A percentile compares a stretch with the other conserved stretches of the same genome.
Evolutionary conservation across 2,888 invertebrate genomes (phyloP).

Genomic region (Pristionchus exspectatus): DNA sequence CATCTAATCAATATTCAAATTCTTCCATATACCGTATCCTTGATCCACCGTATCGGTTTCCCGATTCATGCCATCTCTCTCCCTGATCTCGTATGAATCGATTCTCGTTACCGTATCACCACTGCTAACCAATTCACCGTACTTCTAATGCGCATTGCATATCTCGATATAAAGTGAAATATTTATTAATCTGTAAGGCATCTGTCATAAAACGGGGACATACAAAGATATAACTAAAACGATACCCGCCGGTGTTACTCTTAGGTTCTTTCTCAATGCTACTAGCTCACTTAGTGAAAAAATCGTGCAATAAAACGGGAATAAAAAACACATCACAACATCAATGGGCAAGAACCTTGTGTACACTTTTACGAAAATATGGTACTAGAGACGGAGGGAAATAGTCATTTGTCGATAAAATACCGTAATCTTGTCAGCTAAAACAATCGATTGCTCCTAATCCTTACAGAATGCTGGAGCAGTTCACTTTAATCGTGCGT

Average conservation of each 20-base stretch:
- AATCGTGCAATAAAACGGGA: not conserved
- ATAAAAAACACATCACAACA: not conserved
- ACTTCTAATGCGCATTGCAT: not conserved
- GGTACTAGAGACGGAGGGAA: not conserved
- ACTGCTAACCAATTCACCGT: not conserved
- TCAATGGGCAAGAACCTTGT: not conserved
- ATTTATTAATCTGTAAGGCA: slow-evolving; percentile 15
- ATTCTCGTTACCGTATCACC: too few species aligned
- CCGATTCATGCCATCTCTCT: too few species aligned
- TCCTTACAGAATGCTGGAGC: slow-evolving; percentile 43
- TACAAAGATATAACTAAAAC: not conserved
- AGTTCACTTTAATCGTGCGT: slow-evolving; percentile 32
- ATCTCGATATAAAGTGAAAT: not conserved
- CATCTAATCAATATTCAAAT: not conserved
- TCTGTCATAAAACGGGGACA: not conserved
- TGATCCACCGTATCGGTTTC: too few species aligned
- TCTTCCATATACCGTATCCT: too few species aligned
- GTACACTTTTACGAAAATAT: not conserved
- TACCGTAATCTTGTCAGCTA: slow-evolving; percentile 25
- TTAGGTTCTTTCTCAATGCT: not conserved
- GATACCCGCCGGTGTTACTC: not conserved
- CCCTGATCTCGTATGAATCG: too few species aligned
- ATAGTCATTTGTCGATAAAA: not conserved
- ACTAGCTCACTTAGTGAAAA: slow-evolving; percentile 21
- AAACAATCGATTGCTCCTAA: not conserved